Percentiles rank a stretch among this genome's conserved stretches.
Evolutionary conservation across 2,888 invertebrate genomes (phyloP).

Genomic region (Drosophila ochracea): DNA sequence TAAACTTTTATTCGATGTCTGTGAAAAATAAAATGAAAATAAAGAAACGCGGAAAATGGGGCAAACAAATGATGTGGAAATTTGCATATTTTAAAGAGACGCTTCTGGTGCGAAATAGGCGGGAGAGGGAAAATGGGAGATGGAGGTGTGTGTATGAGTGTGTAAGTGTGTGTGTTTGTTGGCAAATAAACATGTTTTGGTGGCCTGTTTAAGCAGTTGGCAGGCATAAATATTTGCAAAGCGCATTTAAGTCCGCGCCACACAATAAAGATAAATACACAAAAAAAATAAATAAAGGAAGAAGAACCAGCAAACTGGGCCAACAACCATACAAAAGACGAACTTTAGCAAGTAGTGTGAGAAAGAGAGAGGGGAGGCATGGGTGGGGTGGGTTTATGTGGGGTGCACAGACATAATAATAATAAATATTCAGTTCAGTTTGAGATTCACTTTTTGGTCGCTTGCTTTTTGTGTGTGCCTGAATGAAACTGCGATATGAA

Average conservation of each 20-base stretch:
- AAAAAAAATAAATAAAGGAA: slow-evolving; percentile 39
- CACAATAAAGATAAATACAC: slow-evolving; percentile 71
- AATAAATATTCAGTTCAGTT: slow-evolving; percentile 78
- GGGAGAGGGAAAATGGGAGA: not conserved
- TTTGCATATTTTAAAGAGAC: slow-evolving; percentile 40
- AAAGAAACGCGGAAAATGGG: slow-evolving; percentile 16
- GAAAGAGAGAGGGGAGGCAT: not conserved
- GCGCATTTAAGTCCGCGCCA: slow-evolving; percentile 76
- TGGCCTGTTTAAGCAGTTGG: slow-evolving; percentile 62
- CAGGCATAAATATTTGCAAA: slow-evolving; percentile 78
- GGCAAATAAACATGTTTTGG: slow-evolving; percentile 73
- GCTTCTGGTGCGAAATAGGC: not conserved
- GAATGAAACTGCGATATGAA: slow-evolving; percentile 77
- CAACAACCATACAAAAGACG: slow-evolving; percentile 27
- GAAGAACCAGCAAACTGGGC: slow-evolving; percentile 43
- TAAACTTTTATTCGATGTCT: slow-evolving; percentile 63
- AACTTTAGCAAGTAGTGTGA: slow-evolving; percentile 1
- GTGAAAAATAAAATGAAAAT: slow-evolving; percentile 16
- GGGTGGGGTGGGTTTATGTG: not conserved
- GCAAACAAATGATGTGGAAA: slow-evolving; percentile 54
- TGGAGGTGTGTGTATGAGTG: not conserved
- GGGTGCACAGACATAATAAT: slow-evolving; percentile 69
- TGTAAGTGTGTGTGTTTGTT: slow-evolving; percentile 32
- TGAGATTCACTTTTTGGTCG: slow-evolving; percentile 41
- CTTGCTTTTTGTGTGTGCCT: slow-evolving; percentile 47